These are phyloP conservation scores for Octonoba sinensis DNA, from an alignment of 2,888 invertebrate species.

Conservation along the genomic window DNA sequence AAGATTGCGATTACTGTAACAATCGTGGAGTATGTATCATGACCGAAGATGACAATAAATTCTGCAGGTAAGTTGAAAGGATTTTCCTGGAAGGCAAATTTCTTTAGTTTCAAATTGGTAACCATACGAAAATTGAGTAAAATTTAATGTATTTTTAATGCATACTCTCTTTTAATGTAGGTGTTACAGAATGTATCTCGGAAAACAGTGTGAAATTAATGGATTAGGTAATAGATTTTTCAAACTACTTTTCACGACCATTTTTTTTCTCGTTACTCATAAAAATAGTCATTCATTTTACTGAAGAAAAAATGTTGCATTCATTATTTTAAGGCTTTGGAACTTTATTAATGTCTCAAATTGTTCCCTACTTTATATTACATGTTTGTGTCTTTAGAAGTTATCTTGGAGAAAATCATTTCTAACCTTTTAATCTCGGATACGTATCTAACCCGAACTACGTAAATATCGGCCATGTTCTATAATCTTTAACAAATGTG, in stretches of 20 bases:
- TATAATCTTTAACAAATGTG: no score
- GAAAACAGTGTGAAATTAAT: slow-evolving; percentile 87
- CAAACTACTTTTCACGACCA: not conserved
- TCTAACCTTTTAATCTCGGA: no score
- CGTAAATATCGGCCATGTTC: no score
- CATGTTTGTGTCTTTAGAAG: no score
- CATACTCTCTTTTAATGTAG: slow-evolving; percentile 75
- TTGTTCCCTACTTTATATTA: no score
- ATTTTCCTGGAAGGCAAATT: not conserved
- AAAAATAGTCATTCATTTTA: not conserved
- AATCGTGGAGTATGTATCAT: slow-evolving; percentile 86
- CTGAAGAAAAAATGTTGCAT: no score
- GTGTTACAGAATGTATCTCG: slow-evolving; percentile 93
- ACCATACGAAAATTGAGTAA: not conserved
- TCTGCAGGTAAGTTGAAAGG: slow-evolving; percentile 56
- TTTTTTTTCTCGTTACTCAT: not conserved
- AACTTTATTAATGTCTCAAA: no score
- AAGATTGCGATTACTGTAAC: slow-evolving; percentile 87
- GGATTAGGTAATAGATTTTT: slow-evolving; percentile 76
- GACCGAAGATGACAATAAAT: slow-evolving; percentile 73
- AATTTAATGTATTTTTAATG: not conserved
- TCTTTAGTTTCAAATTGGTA: not conserved
- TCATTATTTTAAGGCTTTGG: no score
- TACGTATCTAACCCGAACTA: no score
- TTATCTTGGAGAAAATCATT: no score